Base-by-base conservation (phyloP, 1,140 invertebrate genomes). In the Ephestia elutella region DNA sequence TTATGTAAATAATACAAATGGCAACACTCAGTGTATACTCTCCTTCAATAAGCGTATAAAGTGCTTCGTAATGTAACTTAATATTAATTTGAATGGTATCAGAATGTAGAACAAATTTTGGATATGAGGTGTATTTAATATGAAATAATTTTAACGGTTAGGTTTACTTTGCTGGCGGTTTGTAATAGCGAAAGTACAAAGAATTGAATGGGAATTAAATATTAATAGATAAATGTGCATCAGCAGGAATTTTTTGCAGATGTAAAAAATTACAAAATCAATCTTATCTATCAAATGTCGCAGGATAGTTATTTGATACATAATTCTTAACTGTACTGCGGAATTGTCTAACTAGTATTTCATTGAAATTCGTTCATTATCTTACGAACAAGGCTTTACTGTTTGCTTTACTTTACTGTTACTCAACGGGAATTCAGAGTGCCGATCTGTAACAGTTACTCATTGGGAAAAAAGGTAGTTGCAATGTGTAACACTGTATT, bases 131-230 rank as follows among this genome's bases (percentile, higher is more conserved):
- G 70, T 80, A 75, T 80, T 74, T 70, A 69, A 71, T 72, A 66
- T 71, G 65, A 74, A 70, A 65, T 75, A 67, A 65, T 76, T 44
- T 75, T 72, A 73, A 77, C 63, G 57, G 64, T 75, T 78, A 80
- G 69, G 68, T 80, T 44, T 74, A 75, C 68, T 70, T 73, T 75
- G 73, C 61, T 58, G 67, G 71, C 58, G 65, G 68, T 68, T 69
- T 66, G 70, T 77, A 73, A 73, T 71, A 68, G 71, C 68, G 71
- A 77, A 81, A 83, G 80, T 83, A 83, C 80, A 83, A 83, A 83
- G 68, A 71, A 74, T 68, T 68, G 75, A 72, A 59, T 74, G 80
- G 64, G 63, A 67, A 73, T 73, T 68, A 70, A 67, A 60, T 64
- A 60, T 62, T 65, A 65, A 60, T 66, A 63, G 50, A 71, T 44